Evolutionary conservation across 1,140 invertebrate genomes (phyloP), one percentile per base, ranked within the genome.

Genomic region (Subanguina moxae): DNA sequence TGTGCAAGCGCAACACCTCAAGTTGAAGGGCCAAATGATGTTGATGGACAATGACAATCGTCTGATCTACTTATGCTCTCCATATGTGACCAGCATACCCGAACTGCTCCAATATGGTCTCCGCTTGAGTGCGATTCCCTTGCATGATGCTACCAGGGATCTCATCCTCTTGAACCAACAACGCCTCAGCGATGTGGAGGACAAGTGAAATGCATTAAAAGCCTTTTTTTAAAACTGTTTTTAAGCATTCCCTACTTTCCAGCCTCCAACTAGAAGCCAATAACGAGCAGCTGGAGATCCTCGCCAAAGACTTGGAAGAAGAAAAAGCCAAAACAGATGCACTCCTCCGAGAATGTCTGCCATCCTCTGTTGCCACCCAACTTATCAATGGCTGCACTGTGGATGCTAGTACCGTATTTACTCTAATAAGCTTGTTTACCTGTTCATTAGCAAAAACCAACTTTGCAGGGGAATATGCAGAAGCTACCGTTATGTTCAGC

Each of bases 251-350:
- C n/a, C 23, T 5, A 5, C 1, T 32, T 52, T 78, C 38, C 23
- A 78, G 73, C 57, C 61, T 80, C 13, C 78, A 95, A 84, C 85
- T 97, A 73, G 94, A 97, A 84, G 88, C 96, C 62, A 87, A 97
- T 5, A 97, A 93, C 1, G 93, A 97, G 83, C 94, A 96, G 83
- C 85, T 97, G 62, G 93, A 97, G 82, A 90, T 93, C 82, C 94
- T 93, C 0, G 93, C 94, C 84, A 86, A 91, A 58, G 93, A 96
- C 83, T 85, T 97, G 73, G 93, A 97, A 78, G 88, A 89, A 21
- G 94, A 97, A 84, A 97, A 97, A 82, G 89, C 92, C 82, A 96
- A 95, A 85, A 97, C 93, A 28, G 94, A 97, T 84, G 90, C 77
- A 0, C 57, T 82, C 0, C 64, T 82, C 28, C 67, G 65, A 38